A percentile compares a stretch with the other conserved stretches of the same genome.
Conservation (phyloP, 1,140 invertebrate genomes). For the Bemisia tabaci region DNA sequence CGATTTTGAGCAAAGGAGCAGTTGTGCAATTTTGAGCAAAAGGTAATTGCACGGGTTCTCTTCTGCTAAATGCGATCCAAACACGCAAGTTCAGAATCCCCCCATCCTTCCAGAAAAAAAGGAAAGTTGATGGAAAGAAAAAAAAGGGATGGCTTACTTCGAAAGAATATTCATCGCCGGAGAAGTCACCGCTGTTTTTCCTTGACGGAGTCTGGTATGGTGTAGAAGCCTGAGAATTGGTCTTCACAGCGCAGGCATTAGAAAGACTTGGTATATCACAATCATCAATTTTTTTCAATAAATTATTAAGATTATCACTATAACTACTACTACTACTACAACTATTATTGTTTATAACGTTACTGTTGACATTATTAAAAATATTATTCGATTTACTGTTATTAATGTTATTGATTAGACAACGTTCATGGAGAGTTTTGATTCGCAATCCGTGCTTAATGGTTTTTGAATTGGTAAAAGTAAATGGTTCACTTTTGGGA, state of each 20-base stretch:
- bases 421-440: background rate
- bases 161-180: background rate
- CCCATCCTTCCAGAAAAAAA: too few relatives aligned
- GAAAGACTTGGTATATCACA: background rate
- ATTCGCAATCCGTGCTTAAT: background rate
- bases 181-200: constrained; percentile 6
- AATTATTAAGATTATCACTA: background rate
- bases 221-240: background rate
- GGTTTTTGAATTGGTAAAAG: background rate
- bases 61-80: too few relatives aligned
- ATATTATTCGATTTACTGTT: background rate
- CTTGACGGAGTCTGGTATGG: background rate
- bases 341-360: too few relatives aligned
- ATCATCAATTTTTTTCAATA: background rate
- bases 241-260: background rate
- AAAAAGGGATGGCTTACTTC: too few relatives aligned
- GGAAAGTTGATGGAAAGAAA: too few relatives aligned
- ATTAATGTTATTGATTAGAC: background rate
- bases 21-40: too few relatives aligned
- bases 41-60: too few relatives aligned
- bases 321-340: background rate
- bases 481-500: background rate
- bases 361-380: background rate
- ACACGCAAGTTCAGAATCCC: too few relatives aligned
- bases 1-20: too few relatives aligned